A percentile compares a stretch with the other conserved stretches of the same genome.
Conservation (phyloP, 2,797 vertebrate genomes). For the Okamejei kenojei region DNA sequence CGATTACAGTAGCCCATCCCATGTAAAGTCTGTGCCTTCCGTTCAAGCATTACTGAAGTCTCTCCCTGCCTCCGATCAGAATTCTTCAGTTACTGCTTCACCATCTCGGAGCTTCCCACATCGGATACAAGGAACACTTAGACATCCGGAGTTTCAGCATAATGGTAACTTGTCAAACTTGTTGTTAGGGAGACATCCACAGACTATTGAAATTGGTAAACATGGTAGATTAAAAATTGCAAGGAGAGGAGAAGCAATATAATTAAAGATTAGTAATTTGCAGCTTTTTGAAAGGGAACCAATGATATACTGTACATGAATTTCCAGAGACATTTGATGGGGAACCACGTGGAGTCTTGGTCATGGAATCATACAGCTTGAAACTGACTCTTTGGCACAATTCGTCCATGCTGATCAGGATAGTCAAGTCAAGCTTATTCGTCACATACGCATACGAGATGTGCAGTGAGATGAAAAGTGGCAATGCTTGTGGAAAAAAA, state of each 20-base stretch:
- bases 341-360: too few relatives aligned
- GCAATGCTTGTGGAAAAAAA: too few relatives aligned
- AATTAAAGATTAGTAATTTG: neutral
- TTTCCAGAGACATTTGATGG: too few relatives aligned
- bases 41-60: neutral
- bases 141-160: conserved; percentile 76
- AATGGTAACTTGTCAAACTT: conserved; percentile 53
- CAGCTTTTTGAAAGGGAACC: neutral
- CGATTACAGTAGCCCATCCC: conserved; percentile 33
- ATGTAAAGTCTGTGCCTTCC: conserved; percentile 35
- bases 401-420: too few relatives aligned
- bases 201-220: neutral
- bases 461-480: too few relatives aligned
- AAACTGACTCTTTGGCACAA: too few relatives aligned
- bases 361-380: too few relatives aligned
- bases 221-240: neutral
- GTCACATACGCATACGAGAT: too few relatives aligned
- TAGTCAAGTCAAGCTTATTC: too few relatives aligned
- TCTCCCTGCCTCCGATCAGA: conserved; percentile 41
- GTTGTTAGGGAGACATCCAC: neutral
- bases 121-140: conserved; percentile 67
- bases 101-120: conserved; percentile 51
- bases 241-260: neutral
- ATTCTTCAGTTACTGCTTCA: conserved; percentile 31
- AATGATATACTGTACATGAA: too few relatives aligned